Percentiles rank a stretch among this genome's conserved stretches.
Conservation (phyloP, 2,888 invertebrate species). For the Eubasilissa splendida region DNA sequence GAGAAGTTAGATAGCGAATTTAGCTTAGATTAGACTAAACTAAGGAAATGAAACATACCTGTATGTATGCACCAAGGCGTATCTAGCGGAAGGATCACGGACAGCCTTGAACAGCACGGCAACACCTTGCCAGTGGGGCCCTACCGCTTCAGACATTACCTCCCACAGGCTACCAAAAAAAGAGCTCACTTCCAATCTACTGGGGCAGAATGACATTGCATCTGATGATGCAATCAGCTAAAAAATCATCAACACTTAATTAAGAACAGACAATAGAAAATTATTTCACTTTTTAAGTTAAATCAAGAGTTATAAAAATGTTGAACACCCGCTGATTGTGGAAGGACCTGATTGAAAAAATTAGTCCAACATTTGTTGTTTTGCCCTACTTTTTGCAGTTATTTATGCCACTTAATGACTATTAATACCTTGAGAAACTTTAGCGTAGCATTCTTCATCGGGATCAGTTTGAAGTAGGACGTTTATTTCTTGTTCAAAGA, state of each 20-base stretch:
- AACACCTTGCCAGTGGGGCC: constrained; percentile 78
- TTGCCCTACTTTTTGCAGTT: background rate
- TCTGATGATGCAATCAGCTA: constrained; percentile 78
- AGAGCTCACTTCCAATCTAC: constrained; percentile 75
- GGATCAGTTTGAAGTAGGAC: too few species aligned
- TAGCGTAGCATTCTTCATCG: too few species aligned
- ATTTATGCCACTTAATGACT: background rate
- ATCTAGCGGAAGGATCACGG: constrained; percentile 61
- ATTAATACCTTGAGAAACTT: background rate
- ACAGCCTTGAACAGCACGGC: constrained; percentile 66
- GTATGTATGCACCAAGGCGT: constrained; percentile 79
- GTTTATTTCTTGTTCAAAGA: too few species aligned
- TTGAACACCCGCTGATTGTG: background rate
- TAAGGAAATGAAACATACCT: constrained; percentile 63
- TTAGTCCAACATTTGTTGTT: background rate
- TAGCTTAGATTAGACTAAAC: too few species aligned
- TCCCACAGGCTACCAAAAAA: constrained; percentile 80
- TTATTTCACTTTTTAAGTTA: background rate
- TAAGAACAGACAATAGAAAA: background rate
- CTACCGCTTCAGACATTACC: constrained; percentile 74
- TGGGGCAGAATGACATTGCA: constrained; percentile 78
- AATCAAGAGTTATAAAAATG: background rate
- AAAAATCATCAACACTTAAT: constrained; percentile 60
- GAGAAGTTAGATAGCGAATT: too few species aligned
- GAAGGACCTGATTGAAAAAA: background rate